Conservation (phyloP, 2,797 vertebrate species). For the Ceyx erithaca region DNA sequence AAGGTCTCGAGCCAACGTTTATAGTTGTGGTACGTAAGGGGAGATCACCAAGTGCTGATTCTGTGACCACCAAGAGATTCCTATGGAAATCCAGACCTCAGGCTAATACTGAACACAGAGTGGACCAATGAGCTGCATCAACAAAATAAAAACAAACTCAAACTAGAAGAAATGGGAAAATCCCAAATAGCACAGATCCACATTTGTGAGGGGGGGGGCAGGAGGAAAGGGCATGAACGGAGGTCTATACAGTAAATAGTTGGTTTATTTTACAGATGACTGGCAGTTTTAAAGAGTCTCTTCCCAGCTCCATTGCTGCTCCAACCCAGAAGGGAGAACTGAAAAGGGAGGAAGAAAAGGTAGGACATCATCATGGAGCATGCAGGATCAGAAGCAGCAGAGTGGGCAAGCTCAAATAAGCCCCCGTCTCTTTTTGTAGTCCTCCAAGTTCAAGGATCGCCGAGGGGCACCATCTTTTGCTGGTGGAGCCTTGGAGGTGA, state of each 20-base stretch:
- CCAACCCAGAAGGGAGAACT: constrained; percentile 79
- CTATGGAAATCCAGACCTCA: constrained; percentile 75
- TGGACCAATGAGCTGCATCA: constrained; percentile 77
- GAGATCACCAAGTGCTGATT: constrained; percentile 64
- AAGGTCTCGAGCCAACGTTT: constrained; percentile 71
- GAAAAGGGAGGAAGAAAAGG: constrained; percentile 73
- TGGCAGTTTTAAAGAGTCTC: constrained; percentile 81
- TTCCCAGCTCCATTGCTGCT: constrained; percentile 81
- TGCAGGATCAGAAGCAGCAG: constrained; percentile 84
- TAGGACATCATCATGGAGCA: constrained; percentile 76
- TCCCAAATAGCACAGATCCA: constrained; percentile 77
- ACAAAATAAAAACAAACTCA: constrained; percentile 67
- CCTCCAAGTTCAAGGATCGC: constrained; percentile 96
- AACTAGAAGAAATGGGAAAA: constrained; percentile 76
- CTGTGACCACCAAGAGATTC: constrained; percentile 68
- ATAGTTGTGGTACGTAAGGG: constrained; percentile 54
- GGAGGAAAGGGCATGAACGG: constrained; percentile 74
- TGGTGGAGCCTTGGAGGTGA: constrained; percentile 94
- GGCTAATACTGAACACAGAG: constrained; percentile 83
- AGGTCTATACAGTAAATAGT: constrained; percentile 82
- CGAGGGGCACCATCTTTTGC: constrained; percentile 97
- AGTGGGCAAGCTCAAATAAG: constrained; percentile 88
- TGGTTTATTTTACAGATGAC: constrained; percentile 84
- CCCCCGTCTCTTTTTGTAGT: constrained; percentile 99
- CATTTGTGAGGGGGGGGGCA: constrained; percentile 69